Percentiles rank a stretch among this genome's conserved stretches.
phyloP scores from a whole-genome alignment of 2,888 invertebrate species.

The Apeira syringaria region DNA sequence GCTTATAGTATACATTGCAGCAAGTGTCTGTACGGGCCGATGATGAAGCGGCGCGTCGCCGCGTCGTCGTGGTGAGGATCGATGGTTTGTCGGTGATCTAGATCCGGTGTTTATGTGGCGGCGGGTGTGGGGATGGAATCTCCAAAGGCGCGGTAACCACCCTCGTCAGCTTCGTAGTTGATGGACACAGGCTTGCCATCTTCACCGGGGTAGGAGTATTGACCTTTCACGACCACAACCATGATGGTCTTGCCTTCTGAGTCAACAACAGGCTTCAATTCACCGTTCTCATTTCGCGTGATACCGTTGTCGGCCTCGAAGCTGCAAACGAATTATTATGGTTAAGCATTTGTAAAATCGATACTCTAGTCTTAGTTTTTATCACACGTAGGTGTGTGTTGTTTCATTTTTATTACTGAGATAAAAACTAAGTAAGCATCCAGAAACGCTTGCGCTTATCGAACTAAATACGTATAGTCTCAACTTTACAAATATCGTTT shows the following conservation, averaged over 20 bases:
- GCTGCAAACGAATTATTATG: constrained; percentile 6
- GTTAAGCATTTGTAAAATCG: too few species aligned
- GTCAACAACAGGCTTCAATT: constrained; percentile 64
- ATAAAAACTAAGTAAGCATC: too few species aligned
- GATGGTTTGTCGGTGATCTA: background rate
- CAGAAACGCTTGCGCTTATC: too few species aligned
- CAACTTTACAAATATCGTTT: too few species aligned
- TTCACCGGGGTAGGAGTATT: constrained; percentile 80
- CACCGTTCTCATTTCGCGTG: constrained; percentile 77
- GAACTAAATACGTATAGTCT: too few species aligned
- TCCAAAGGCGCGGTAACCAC: constrained; percentile 85
- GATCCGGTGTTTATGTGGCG: constrained; percentile 39
- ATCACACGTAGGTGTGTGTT: too few species aligned
- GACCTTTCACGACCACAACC: constrained; percentile 84
- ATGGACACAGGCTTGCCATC: constrained; percentile 81
- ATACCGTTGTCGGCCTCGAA: constrained; percentile 53
- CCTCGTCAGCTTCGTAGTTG: constrained; percentile 85
- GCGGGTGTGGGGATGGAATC: constrained; percentile 77
- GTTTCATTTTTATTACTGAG: too few species aligned
- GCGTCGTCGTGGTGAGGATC: background rate
- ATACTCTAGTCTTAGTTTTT: too few species aligned
- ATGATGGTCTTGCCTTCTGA: constrained; percentile 82
- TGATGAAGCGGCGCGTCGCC: background rate
- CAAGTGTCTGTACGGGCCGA: background rate
- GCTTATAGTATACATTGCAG: too few species aligned